Base-by-base conservation (phyloP, 2,113 vertebrate species). In the Scartelaos histophorus region DNA sequence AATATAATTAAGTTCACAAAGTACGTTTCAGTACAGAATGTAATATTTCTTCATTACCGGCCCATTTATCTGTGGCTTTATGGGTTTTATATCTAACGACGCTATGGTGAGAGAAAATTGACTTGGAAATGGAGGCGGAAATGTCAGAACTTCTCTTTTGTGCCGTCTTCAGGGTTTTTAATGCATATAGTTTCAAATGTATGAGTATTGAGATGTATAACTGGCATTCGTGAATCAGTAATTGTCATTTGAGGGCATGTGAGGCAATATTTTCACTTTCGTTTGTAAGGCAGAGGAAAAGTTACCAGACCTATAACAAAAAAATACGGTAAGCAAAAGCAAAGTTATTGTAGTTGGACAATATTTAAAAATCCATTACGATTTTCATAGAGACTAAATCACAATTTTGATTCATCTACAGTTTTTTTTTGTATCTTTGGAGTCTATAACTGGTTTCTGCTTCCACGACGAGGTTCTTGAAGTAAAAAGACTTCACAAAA, bases 21-120 rank as follows among this genome's bases (percentile, higher is more conserved):
- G 35, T 67, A 16, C 17, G 54, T 80, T 17, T 12, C 51, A 51
- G 43, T 66, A 61, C 0, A 9, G 29, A 58, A 54, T 53, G 21
- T 49, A 22, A 67, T 35, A 49, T 67, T 79, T 75, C 51, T 61
- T 75, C 16, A 76, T 71, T 70, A 68, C 78, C 5, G 34, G 53
- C 58, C 47, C 43, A 35, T 80, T 76, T 72, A 66, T 51, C 13
- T 49, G 24, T 12, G n/a, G 56, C 21, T 25, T 49, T 45, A 24
- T 22, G n/a, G 67, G 66, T 51, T 68, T 86, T 62, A 66, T 61
- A 65, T 64, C 61, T 76, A 35, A 46, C 7, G 5, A 57, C 60
- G 66, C 16, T 11, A 24, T 70, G 29, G 62, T 66, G 21, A 34
- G 43, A 25, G n/a, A 38, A 1, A 11, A 16, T 2, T 21, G 22